Evolutionary conservation across 2,888 invertebrate genomes (phyloP).

Genomic region (Tortricodes alternella): DNA sequence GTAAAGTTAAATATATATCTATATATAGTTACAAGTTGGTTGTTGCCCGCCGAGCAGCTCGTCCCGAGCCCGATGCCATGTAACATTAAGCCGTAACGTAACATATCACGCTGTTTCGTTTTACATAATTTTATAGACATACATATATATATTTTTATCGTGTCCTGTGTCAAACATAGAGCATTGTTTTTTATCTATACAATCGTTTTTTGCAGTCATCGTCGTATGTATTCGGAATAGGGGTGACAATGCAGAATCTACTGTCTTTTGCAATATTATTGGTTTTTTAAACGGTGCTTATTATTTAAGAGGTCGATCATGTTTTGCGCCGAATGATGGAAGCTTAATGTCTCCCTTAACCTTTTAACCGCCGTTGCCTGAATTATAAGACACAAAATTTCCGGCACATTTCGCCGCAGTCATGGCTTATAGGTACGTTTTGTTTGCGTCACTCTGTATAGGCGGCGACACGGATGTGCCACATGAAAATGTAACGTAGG

Average conservation of each 20-base stretch:
- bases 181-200: slow-evolving; percentile 40
- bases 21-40: too few species aligned
- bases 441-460: too few species aligned
- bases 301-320: not conserved
- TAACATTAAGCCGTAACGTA: slow-evolving; percentile 53
- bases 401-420: too few species aligned
- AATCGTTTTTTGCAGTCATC: slow-evolving; percentile 43
- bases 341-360: not conserved
- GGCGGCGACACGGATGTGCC: too few species aligned
- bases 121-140: slow-evolving; percentile 40
- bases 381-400: too few species aligned
- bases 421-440: too few species aligned
- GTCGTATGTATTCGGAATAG: slow-evolving; percentile 14
- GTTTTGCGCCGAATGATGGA: not conserved
- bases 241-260: not conserved
- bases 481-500: too few species aligned
- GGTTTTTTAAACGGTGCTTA: not conserved
- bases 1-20: too few species aligned
- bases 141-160: slow-evolving; percentile 41
- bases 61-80: slow-evolving; percentile 24
- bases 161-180: slow-evolving; percentile 65
- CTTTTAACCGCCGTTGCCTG: too few species aligned
- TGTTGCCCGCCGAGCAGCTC: slow-evolving; percentile 14
- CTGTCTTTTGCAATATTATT: not conserved
- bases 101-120: slow-evolving; percentile 65